Conservation (phyloP, 2,113 vertebrate species). For the Geothlypis trichas region DNA sequence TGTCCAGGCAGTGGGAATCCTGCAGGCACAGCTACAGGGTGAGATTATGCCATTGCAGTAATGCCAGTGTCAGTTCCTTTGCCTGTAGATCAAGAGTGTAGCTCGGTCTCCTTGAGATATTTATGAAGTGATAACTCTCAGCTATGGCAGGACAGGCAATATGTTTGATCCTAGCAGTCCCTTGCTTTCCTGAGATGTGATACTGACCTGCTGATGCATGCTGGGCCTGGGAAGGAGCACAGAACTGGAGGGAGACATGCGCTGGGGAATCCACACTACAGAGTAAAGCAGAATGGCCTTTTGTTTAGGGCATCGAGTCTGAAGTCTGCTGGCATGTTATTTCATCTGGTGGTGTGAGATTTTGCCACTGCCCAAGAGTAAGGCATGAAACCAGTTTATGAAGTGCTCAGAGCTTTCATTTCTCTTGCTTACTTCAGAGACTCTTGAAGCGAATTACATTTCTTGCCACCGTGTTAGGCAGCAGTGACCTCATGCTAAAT, state of each 20-base stretch:
- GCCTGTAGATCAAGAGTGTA: not conserved
- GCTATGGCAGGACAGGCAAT: not conserved
- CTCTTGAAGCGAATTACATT: not conserved
- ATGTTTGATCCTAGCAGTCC: not conserved
- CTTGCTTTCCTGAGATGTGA: not conserved
- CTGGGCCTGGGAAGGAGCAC: not conserved
- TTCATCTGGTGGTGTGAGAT: not conserved
- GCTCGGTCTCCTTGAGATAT: not conserved
- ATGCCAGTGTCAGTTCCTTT: not conserved
- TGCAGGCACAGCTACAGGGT: not conserved
- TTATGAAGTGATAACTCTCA: not conserved
- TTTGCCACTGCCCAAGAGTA: not conserved
- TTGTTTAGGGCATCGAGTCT: not conserved
- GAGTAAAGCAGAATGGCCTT: not conserved
- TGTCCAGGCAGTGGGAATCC: not conserved
- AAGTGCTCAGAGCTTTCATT: not conserved
- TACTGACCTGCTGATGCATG: not conserved
- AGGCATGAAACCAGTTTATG: not conserved
- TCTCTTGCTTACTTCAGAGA: not conserved
- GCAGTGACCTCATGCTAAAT: not conserved
- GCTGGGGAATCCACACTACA: not conserved
- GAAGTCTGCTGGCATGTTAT: not conserved
- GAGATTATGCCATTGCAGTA: not conserved
- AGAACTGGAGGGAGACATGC: accelerated
- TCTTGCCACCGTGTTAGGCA: not conserved